Base-by-base conservation (phyloP, 2,113 vertebrate species). In the Meleagris gallopavo region DNA sequence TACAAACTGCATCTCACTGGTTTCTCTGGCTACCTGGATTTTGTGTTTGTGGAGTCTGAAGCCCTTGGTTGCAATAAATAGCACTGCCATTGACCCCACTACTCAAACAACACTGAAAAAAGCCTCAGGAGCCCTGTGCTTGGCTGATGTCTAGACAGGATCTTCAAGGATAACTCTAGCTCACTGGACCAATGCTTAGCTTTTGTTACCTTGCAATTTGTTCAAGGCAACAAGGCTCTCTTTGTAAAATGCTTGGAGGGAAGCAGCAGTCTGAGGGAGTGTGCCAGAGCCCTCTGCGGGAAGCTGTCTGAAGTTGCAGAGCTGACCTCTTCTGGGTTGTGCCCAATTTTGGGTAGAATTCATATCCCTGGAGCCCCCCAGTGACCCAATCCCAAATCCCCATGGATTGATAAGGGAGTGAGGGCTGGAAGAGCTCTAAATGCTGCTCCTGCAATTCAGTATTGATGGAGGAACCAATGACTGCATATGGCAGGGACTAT, bases 351-450 rank as follows among this genome's bases (percentile, higher is more conserved):
- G 34, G 48, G 38, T 7, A 36, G 48, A 74, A 38, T 17, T 36
- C n/a, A 60, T 25, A 69, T 70, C 48, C 32, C 55, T 55, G 69
- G 34, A 89, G 15, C 30, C 11, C 75, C n/a, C n/a, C 77, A 54
- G 52, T 30, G 52, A 10, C 52, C 52, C 24, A 13, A 21, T 17
- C 66, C 16, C 36, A n/a, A 5, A 12, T 24, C 16, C 16, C 5
- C 52, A 25, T 52, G 52, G 38, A 60, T 11, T 10, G 52, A 0
- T 22, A 21, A 13, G 20, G 18, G 20, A 21, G 7, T 0, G 10
- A 13, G 62, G 40, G 65, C 57, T 54, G 58, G 65, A 50, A 66
- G 58, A 60, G 38, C 1, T 4, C 19, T 52, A 8, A 30, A 10
- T 24, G 71, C 50, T 45, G 36, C 43, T 71, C 43, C 3, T 6